Conservation (phyloP, 1,140 invertebrate genomes). For the Drosophila hydei region DNA sequence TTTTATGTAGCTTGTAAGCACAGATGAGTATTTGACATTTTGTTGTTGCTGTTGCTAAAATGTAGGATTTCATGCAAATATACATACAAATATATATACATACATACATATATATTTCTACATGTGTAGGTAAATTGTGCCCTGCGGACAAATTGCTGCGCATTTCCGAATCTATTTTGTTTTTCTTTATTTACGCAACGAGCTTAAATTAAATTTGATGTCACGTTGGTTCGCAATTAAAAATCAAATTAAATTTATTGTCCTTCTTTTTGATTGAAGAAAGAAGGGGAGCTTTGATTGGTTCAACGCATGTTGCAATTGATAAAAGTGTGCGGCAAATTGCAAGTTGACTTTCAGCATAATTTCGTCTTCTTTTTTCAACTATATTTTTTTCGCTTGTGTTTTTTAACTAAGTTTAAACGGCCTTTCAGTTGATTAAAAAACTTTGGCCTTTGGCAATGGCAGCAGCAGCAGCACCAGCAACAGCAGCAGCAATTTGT, state of each 20-base stretch:
- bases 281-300: constrained; percentile 5
- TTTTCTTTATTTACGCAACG: constrained; percentile 13
- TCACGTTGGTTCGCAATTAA: constrained; percentile 57
- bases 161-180: constrained; percentile 12
- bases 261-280: background rate
- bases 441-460: constrained; percentile 69
- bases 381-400: constrained; percentile 2
- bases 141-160: constrained; percentile 43
- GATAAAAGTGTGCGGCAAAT: constrained; percentile 47
- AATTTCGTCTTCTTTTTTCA: constrained; percentile 51
- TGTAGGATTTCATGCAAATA: constrained; percentile 20
- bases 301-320: constrained; percentile 31
- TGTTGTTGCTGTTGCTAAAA: constrained; percentile 44
- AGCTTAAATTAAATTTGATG: constrained; percentile 48
- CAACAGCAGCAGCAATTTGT: constrained; percentile 58
- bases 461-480: constrained; percentile 4
- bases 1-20: constrained; percentile 46
- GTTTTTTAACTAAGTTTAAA: constrained; percentile 74
- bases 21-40: constrained; percentile 14
- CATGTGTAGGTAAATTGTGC: constrained; percentile 20
- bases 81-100: background rate
- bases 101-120: constrained; percentile 9
- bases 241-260: constrained; percentile 67
- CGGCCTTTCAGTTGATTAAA: constrained; percentile 81
- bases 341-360: constrained; percentile 55